A percentile compares a stretch with the other conserved stretches of the same genome.
These are phyloP conservation scores for Ursus arctos DNA, from an alignment of 2,113 vertebrate genomes.

Conservation along the genomic window DNA sequence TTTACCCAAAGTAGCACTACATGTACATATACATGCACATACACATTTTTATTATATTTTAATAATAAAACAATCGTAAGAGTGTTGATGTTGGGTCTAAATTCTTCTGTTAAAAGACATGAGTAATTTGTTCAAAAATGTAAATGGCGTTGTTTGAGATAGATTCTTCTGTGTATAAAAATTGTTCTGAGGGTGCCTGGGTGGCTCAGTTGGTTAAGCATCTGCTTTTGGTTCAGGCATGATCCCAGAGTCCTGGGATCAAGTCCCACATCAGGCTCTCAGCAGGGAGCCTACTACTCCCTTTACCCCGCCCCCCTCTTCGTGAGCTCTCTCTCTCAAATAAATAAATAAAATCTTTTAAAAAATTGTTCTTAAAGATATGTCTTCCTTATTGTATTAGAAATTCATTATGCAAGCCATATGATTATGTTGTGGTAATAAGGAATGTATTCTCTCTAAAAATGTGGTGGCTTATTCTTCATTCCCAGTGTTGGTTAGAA, in stretches of 20 bases:
- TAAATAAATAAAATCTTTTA: background rate
- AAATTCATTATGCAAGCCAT: background rate
- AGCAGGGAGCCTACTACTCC: too few relatives aligned
- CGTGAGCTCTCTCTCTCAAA: background rate
- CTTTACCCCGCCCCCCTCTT: too few relatives aligned
- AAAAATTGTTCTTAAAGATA: background rate
- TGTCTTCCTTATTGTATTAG: background rate
- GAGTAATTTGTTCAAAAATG: background rate
- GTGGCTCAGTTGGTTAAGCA: background rate
- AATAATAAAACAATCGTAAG: background rate
- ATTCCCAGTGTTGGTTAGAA: background rate
- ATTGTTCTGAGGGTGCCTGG: background rate
- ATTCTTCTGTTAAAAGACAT: background rate
- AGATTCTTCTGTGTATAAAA: background rate
- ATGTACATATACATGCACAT: background rate
- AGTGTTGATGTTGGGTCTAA: background rate
- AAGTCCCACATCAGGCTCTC: too few relatives aligned
- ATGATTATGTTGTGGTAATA: background rate
- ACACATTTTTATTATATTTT: background rate
- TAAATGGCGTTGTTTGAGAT: background rate
- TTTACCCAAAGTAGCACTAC: background rate
- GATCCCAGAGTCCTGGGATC: too few relatives aligned
- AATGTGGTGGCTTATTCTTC: background rate
- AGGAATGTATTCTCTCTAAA: constrained; percentile 10
- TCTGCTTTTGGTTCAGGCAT: background rate